Evolutionary conservation across 2,797 vertebrate species (phyloP).

Genomic region (Meriones psammophilus): DNA sequence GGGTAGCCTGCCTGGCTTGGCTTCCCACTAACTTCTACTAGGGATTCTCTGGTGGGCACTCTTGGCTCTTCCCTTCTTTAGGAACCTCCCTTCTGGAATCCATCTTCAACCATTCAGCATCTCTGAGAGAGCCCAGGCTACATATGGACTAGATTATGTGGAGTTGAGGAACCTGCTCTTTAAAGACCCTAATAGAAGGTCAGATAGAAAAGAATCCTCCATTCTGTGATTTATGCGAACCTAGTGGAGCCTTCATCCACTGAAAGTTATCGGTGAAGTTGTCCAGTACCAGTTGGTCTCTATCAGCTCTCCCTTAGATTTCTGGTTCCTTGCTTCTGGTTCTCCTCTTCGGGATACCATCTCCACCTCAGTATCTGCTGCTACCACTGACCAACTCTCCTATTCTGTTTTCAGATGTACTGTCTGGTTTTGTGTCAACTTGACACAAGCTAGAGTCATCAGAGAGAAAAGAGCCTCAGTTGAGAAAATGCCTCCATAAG

Average conservation of each 20-base stretch:
- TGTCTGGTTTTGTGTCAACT: background rate
- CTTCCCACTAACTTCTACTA: background rate
- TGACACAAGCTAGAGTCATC: background rate
- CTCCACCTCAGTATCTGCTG: background rate
- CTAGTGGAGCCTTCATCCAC: background rate
- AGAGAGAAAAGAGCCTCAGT: background rate
- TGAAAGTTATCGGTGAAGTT: background rate
- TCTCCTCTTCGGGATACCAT: background rate
- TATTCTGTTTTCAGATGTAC: background rate
- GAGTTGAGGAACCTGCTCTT: background rate
- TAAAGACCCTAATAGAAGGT: background rate
- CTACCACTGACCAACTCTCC: background rate
- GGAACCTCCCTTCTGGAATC: conserved; percentile 10
- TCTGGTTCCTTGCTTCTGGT: background rate
- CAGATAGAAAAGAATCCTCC: background rate
- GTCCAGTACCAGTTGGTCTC: background rate
- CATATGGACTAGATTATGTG: too few species aligned
- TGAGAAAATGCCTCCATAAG: background rate
- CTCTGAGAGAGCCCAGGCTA: background rate
- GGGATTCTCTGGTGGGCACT: background rate
- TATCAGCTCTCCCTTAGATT: background rate
- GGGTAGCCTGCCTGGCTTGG: conserved; percentile 22
- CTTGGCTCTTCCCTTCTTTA: conserved; percentile 1
- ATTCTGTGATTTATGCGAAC: background rate
- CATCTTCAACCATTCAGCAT: background rate